Base-by-base conservation (phyloP, 2,113 vertebrate species). In the Spizaetus ornatus region DNA sequence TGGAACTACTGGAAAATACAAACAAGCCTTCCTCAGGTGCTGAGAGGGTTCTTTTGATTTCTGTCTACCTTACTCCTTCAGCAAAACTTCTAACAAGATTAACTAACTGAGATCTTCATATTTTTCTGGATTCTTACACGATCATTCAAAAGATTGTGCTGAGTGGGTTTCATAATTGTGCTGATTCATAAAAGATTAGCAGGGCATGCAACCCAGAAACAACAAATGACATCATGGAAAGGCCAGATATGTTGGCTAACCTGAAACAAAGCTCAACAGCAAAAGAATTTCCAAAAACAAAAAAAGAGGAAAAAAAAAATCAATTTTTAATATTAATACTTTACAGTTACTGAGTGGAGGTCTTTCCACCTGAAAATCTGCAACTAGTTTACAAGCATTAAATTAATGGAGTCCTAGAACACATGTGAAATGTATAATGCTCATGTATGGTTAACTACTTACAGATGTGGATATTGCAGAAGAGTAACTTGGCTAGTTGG, bases 251-350 rank as follows among this genome's bases (percentile, higher is more conserved):
- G 23, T 3, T 50, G 12, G 23, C 29, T 69, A 69, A 47, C 34
- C 14, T 79, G 56, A 92, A 95, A 76, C 7, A 88, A 82, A 95
- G 16, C 13, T 79, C 40, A 76, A 58, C 14, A 40, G 29, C 8
- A 56, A 40, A 90, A 67, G 3, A 73, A 67, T 34, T 76, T 73
- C 7, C 17, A 38, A 55, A 82, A 90, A 3, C 2, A 48, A 32
- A 27, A 66, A 3, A 1, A 4, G 16, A 7, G 9, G 14, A 13
- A 20, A n/a, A 31, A 31, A 31, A n/a, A 36, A 8, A 6, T 2
- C 5, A 13, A 6, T 34, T 91, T 71, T 71, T 63, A n/a, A 2
- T 65, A 67, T 63, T 67, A 59, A 55, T 74, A 50, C 31, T 80
- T 73, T 19, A 72, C 1, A 52, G 43, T 38, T 42, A 85, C 31